Percentiles rank a stretch among this genome's conserved stretches.
These are phyloP conservation scores for Ancistrus triradiatus DNA, from an alignment of 2,113 vertebrate genomes.

Conservation along the genomic window DNA sequence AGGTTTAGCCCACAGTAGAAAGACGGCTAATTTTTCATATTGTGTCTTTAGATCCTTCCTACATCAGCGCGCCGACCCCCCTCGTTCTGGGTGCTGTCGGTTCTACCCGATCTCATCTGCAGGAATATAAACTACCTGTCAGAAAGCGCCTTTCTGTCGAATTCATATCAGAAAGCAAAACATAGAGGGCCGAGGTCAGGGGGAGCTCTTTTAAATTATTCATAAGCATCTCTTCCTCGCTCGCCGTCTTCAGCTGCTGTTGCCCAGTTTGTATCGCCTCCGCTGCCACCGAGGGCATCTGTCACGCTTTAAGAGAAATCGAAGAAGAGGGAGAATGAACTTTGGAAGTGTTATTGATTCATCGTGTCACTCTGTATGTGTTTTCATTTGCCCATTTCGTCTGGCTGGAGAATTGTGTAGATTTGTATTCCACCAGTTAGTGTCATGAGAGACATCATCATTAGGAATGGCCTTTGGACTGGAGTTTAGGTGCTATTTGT, in stretches of 20 bases:
- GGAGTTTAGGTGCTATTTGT: too few species aligned
- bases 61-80: conserved; percentile 27
- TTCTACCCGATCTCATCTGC: conserved; percentile 62
- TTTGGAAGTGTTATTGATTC: conserved; percentile 40
- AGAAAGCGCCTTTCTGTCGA: conserved; percentile 61
- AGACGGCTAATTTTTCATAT: conserved; percentile 10
- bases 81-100: conserved; percentile 58
- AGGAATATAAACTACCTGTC: conserved; percentile 71
- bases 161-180: conserved; percentile 72
- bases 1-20: background rate
- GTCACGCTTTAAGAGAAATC: conserved; percentile 50
- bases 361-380: conserved; percentile 26
- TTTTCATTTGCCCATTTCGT: conserved; percentile 34
- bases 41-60: conserved; percentile 4
- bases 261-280: conserved; percentile 62
- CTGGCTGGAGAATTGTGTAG: conserved; percentile 24
- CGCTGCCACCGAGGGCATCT: conserved; percentile 63
- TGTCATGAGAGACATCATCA: conserved; percentile 28
- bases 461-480: too few species aligned
- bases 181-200: conserved; percentile 68
- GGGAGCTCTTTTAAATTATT: conserved; percentile 73
- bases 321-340: conserved; percentile 30
- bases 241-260: conserved; percentile 54
- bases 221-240: conserved; percentile 57
- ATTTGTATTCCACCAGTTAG: conserved; percentile 19